phyloP scores from a whole-genome alignment of 2,888 invertebrate species.

The Lepidocyrtinus sp. region DNA sequence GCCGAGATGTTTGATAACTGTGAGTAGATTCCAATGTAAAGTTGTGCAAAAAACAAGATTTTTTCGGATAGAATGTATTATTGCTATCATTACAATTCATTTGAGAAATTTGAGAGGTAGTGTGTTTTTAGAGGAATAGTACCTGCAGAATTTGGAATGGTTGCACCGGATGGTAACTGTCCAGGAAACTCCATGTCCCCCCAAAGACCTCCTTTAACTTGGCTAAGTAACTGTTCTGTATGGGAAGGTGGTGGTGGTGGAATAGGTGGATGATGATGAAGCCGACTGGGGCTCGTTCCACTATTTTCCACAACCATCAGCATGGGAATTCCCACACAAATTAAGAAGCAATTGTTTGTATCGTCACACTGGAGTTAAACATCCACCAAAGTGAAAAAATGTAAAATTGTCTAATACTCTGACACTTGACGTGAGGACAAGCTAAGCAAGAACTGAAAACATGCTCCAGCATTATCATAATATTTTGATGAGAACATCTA shows the following conservation, averaged over 20 bases:
- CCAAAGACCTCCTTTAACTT: constrained; percentile 56
- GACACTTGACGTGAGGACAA: no score
- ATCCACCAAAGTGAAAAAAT: no score
- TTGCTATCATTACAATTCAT: neutral
- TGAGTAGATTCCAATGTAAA: neutral
- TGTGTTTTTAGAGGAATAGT: neutral
- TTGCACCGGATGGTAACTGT: constrained; percentile 67
- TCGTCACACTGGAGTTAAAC: no score
- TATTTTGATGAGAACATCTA: no score
- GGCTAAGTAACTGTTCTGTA: constrained; percentile 31
- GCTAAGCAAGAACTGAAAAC: no score
- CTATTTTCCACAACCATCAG: constrained; percentile 70
- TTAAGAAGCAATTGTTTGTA: neutral
- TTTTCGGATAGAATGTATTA: neutral
- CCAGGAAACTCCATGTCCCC: constrained; percentile 70
- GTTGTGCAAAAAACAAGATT: neutral
- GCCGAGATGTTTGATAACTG: neutral
- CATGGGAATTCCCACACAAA: constrained; percentile 59
- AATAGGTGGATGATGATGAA: constrained; percentile 54
- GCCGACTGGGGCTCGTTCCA: constrained; percentile 69
- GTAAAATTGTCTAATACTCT: no score
- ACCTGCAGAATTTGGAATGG: constrained; percentile 69
- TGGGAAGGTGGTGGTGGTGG: constrained; percentile 40
- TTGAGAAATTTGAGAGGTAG: neutral
- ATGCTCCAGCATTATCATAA: no score